Evolutionary conservation across 1,140 invertebrate genomes (phyloP).

Genomic region (Dryas iulia): DNA sequence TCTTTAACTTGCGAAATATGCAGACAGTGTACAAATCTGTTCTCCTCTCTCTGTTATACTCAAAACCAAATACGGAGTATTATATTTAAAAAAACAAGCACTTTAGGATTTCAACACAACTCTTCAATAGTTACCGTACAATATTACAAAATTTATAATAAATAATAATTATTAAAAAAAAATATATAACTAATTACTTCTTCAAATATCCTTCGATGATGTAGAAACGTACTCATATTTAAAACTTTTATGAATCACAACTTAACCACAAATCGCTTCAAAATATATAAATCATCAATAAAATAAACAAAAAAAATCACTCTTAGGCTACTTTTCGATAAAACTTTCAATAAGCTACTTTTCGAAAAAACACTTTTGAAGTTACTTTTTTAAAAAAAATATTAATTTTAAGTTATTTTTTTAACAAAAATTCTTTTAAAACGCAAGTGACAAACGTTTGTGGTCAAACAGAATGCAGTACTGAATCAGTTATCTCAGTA

Average conservation of each 20-base stretch:
- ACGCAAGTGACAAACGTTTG: background rate
- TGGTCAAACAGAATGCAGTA: background rate
- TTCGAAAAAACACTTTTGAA: background rate
- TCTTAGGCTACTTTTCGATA: background rate
- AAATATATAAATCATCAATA: background rate
- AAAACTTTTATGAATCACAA: background rate
- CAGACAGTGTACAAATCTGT: too few relatives aligned
- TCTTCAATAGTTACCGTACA: too few relatives aligned
- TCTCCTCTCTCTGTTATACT: too few relatives aligned
- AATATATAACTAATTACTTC: conserved; percentile 38
- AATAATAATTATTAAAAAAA: too few relatives aligned
- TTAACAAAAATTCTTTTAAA: background rate
- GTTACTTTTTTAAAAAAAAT: background rate
- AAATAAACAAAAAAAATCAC: background rate
- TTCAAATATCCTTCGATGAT: conserved; percentile 53
- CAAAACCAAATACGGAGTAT: too few relatives aligned
- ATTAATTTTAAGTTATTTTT: background rate
- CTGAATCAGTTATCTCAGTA: conserved; percentile 12
- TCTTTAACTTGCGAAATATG: too few relatives aligned
- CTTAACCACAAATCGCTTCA: background rate
- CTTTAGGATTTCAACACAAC: too few relatives aligned
- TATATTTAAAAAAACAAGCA: too few relatives aligned
- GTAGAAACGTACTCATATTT: conserved; percentile 42
- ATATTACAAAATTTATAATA: too few relatives aligned
- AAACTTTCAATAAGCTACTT: background rate